Evolutionary conservation across 2,888 invertebrate genomes (phyloP).

Genomic region (Dicycla oo): DNA sequence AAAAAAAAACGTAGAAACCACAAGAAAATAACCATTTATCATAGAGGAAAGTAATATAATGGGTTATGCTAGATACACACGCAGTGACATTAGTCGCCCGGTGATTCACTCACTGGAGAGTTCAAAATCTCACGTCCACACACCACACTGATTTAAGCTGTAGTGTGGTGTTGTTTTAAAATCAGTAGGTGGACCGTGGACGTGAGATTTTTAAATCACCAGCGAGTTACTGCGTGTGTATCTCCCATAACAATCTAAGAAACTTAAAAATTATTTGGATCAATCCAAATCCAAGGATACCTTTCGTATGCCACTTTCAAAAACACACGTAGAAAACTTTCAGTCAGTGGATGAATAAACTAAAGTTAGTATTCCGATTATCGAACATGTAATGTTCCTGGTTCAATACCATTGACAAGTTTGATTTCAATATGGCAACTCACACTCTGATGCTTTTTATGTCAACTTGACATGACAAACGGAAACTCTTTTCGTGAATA

Average conservation of each 20-base stretch:
- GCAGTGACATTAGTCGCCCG: not conserved
- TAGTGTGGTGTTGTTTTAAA: too few relatives aligned
- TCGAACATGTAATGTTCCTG: not conserved
- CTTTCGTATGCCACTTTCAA: not conserved
- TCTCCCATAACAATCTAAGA: not conserved
- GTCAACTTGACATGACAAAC: constrained; percentile 63
- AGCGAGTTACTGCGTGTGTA: not conserved
- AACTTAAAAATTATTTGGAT: not conserved
- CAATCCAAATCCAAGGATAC: not conserved
- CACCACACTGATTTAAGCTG: not conserved
- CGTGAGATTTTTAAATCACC: not conserved
- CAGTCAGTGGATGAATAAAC: not conserved
- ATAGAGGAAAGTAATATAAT: too few relatives aligned
- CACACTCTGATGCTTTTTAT: constrained; percentile 12
- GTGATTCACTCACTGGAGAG: not conserved
- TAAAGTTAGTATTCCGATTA: not conserved
- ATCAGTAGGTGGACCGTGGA: too few relatives aligned
- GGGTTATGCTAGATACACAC: not conserved
- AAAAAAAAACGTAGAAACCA: too few relatives aligned
- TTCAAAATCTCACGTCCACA: not conserved
- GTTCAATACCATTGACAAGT: constrained; percentile 21
- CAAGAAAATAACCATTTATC: not conserved
- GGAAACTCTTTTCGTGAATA: constrained; percentile 81
- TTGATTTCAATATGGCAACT: constrained; percentile 41
- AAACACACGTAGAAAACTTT: too few relatives aligned